Evolutionary conservation across 2,113 vertebrate species (phyloP), one percentile per base, ranked within the genome.

Genomic region (rat (Rattus norvegicus)): DNA sequence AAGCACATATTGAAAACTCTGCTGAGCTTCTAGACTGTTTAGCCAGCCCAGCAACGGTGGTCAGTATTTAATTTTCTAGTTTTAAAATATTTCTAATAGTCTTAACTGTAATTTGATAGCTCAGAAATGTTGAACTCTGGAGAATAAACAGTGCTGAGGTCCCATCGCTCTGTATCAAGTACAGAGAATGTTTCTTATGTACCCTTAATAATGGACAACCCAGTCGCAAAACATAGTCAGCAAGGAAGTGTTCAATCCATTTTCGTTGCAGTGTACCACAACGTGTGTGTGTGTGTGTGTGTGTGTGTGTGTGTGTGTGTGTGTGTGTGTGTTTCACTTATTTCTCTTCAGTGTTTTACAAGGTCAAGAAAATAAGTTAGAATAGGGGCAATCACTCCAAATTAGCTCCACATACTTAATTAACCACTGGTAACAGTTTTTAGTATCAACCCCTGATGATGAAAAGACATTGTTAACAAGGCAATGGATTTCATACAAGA

Each of bases 31-130:
- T 86, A 33, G 93, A 89, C 33, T 33, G 2, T 95, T 93, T 92
- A 61, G 24, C 69, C 86, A 36, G 93, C 12, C 14, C 33, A 67
- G 76, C 19, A 95, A 95, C 91, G 9, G 85, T 76, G 79, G 70
- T 24, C 0, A 2, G 70, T 52, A 52, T 88, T 67, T 94, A 39
- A 26, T 91, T 96, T 96, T 90, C 26, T 73, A 65, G 83, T 90
- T 92, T 63, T 26, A 96, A 88, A 94, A 89, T 65, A 91, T 0
- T 88, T 93, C 65, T n/a, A 52, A 26, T 19, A 65, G 12, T 73
- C n/a, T 96, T 94, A 54, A 92, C 90, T 95, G 33, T 89, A 92
- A 88, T 67, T 88, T 95, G 65, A 77, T 47, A 93, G 59, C 87
- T 95, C 76, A 93, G 65, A 49, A 49, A 49, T 86, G 11, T 95